Base-by-base conservation (phyloP, 2,888 invertebrate genomes). In the Ennomos quercinarius region DNA sequence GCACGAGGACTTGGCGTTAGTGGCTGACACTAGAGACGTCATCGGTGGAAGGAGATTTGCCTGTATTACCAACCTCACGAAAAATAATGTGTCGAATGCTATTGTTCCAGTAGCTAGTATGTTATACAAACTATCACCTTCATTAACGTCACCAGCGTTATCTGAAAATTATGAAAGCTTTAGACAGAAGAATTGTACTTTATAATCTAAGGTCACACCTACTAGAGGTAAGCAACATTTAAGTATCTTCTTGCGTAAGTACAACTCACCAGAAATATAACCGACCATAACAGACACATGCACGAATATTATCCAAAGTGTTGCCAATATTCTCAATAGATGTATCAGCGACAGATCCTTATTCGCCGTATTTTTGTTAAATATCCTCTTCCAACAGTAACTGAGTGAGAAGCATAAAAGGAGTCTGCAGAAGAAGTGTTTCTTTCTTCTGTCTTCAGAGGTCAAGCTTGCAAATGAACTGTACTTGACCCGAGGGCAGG, bases 241-340 rank as follows among this genome's bases (percentile, higher is more conserved):
- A 39, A 27, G 41, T 37, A 34, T 40, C 46, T 13, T 35, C 34
- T 9, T 35, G 2, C 13, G 10, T 12, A n/a, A 11, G 2, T 13
- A 37, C 0, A 48, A 40, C 67, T 69, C 78, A 94, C 94, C 94
- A 80, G 95, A 93, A 77, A 95, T 93, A 81, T 95, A 95, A 76
- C 94, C 94, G 13, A 95, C 93, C 11, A 95, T 89, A 37, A 95
- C 93, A 42, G 94, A 90, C 1, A 94, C 93, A 70, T 95, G 94
- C 8, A 94, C 89, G 57, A 94, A 91, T 64, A 96, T 94, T 9
- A 96, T 93, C 94, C 95, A 95, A 45, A 95, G 86, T 63, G 96
- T 94, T 44, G 95, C 94, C 4, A 95, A 73, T 11, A 95, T 93
- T 75, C 94, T 94, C 62, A 95, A 76, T 0, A 94, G 93, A 70